phyloP scores from a whole-genome alignment of 2,888 invertebrate genomes.

The Rambutsinella grinnellia region DNA sequence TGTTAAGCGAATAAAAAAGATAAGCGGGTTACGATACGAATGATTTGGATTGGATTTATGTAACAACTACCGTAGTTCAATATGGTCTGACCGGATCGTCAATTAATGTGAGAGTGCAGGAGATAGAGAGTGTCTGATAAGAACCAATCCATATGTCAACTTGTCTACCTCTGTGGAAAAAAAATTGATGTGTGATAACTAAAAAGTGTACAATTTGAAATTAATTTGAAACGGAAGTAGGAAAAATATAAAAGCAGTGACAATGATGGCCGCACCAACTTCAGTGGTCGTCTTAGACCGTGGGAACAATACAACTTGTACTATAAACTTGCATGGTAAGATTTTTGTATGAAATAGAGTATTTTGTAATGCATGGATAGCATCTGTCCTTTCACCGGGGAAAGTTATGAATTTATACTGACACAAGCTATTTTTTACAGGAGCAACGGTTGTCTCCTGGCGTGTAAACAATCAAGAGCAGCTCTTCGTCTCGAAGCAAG shows the following conservation, averaged over 20 bases:
- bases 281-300: constrained; percentile 95
- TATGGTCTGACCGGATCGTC: constrained; percentile 3
- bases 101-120: background rate
- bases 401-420: no score
- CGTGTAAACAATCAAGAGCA: constrained; percentile 96
- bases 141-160: background rate
- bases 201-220: background rate
- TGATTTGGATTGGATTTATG: background rate
- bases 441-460: constrained; percentile 97
- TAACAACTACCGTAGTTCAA: background rate
- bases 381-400: no score
- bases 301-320: constrained; percentile 96
- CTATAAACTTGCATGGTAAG: constrained; percentile 95
- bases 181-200: background rate
- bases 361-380: no score
- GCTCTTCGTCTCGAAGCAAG: constrained; percentile 93
- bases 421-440: constrained; percentile 72
- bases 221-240: background rate
- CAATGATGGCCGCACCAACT: constrained; percentile 78
- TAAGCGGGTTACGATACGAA: no score
- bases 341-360: constrained; percentile 32
- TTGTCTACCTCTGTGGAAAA: background rate
- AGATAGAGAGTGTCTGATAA: background rate
- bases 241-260: constrained; percentile 8
- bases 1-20: no score